Evolutionary conservation across 2,797 vertebrate genomes (phyloP).

Genomic region (Sphaeramia orbicularis): DNA sequence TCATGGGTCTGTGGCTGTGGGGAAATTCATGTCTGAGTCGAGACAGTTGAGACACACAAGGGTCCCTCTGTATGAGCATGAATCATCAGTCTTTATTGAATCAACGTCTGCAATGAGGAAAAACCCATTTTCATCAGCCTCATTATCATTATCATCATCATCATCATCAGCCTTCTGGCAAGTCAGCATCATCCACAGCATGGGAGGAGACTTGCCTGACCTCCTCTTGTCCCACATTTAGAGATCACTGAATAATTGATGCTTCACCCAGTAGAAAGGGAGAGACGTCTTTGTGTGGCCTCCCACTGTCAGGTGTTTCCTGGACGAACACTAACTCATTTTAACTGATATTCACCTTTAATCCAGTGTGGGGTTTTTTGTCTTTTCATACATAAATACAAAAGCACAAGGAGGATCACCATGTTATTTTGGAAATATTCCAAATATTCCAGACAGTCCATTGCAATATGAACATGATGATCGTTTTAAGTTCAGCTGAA

Average conservation of each 20-base stretch:
- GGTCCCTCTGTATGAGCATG: constrained; percentile 35
- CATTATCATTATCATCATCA: constrained; percentile 18
- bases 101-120: constrained; percentile 33
- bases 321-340: constrained; percentile 13
- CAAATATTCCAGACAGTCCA: not conserved
- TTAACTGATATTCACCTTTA: constrained; percentile 16
- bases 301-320: constrained; percentile 64
- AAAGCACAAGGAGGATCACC: not conserved
- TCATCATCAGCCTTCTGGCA: constrained; percentile 48
- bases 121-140: constrained; percentile 34
- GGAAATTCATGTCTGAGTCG: constrained; percentile 17
- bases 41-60: constrained; percentile 16
- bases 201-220: constrained; percentile 56
- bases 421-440: not conserved
- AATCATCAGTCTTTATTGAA: constrained; percentile 46
- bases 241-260: constrained; percentile 71
- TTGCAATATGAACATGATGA: not conserved
- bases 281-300: constrained; percentile 54
- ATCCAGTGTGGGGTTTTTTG: not conserved
- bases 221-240: constrained; percentile 73
- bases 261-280: constrained; percentile 44
- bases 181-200: constrained; percentile 61
- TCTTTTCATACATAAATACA: not conserved
- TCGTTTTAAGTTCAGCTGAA: not conserved
- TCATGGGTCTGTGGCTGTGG: constrained; percentile 27